A percentile compares a stretch with the other conserved stretches of the same genome.
phyloP scores from a whole-genome alignment of 2,888 invertebrate genomes.

The Amiota communis region DNA sequence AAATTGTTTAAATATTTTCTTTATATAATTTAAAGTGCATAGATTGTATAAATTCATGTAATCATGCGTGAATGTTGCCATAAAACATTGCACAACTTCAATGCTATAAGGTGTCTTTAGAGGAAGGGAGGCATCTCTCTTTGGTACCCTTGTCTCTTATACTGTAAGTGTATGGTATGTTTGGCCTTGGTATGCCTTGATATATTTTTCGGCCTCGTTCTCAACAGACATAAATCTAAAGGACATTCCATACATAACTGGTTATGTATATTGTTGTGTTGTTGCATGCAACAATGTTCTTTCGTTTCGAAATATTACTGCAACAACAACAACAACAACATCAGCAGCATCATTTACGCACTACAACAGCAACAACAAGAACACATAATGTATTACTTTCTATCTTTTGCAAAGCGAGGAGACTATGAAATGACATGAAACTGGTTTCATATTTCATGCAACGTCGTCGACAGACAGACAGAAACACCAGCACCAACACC shows the following conservation, averaged over 20 bases:
- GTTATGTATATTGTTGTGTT: background rate
- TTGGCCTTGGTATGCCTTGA: conserved; percentile 7
- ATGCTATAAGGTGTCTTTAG: too few species aligned
- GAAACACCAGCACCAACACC: background rate
- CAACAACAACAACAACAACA: background rate
- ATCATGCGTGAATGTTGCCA: too few species aligned
- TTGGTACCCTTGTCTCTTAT: background rate
- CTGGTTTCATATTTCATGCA: conserved; percentile 27
- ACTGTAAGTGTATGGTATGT: background rate
- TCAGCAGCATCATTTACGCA: background rate
- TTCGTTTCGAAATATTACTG: background rate
- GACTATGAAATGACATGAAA: conserved; percentile 8
- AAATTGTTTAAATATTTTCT: too few species aligned
- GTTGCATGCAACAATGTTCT: conserved; percentile 6
- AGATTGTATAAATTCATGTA: too few species aligned
- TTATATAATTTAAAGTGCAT: too few species aligned
- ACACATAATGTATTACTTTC: background rate
- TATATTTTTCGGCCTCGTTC: conserved; percentile 8
- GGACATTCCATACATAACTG: conserved; percentile 21
- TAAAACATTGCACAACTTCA: too few species aligned
- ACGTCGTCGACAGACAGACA: conserved; percentile 16
- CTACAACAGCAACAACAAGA: background rate
- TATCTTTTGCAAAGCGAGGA: background rate
- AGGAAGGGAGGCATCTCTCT: too few species aligned
- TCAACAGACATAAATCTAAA: conserved; percentile 16